A percentile compares a stretch with the other conserved stretches of the same genome.
These are phyloP conservation scores for Dromiciops gliroides DNA, from an alignment of 2,113 vertebrate genomes.

Conservation along the genomic window DNA sequence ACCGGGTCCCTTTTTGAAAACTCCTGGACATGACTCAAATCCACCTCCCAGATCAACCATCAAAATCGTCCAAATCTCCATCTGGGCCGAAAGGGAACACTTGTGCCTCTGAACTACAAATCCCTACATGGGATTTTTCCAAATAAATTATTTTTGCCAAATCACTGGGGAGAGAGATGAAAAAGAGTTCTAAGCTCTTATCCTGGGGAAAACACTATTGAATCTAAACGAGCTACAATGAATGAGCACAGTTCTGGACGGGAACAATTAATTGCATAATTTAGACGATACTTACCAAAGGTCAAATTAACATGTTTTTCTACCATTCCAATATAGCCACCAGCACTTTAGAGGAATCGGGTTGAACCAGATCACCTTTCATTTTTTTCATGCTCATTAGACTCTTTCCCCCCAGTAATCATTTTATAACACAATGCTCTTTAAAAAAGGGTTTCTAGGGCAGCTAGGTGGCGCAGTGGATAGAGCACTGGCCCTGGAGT, in stretches of 20 bases:
- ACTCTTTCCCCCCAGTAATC: neutral
- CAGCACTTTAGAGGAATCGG: neutral
- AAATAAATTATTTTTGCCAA: slow-evolving; percentile 30
- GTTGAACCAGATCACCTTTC: neutral
- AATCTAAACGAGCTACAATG: slow-evolving; percentile 29
- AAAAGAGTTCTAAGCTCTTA: slow-evolving; percentile 18
- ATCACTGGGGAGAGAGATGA: slow-evolving; percentile 35
- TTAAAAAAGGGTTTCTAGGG: no score
- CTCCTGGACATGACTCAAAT: neutral
- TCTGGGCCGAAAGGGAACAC: neutral
- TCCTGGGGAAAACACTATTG: slow-evolving; percentile 58
- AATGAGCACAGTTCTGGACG: slow-evolving; percentile 12
- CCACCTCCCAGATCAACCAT: neutral
- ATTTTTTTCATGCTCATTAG: slow-evolving; percentile 31
- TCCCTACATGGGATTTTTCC: neutral
- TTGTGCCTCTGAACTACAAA: neutral
- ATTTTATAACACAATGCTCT: slow-evolving; percentile 29
- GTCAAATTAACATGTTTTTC: neutral
- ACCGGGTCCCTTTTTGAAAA: neutral
- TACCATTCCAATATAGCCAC: neutral
- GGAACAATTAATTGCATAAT: slow-evolving; percentile 35
- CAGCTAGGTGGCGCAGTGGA: no score
- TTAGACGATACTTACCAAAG: neutral
- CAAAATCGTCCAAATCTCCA: neutral
- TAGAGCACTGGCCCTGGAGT: no score